These are phyloP conservation scores for Microplitis deprimator DNA, from an alignment of 2,888 invertebrate genomes.

Conservation along the genomic window DNA sequence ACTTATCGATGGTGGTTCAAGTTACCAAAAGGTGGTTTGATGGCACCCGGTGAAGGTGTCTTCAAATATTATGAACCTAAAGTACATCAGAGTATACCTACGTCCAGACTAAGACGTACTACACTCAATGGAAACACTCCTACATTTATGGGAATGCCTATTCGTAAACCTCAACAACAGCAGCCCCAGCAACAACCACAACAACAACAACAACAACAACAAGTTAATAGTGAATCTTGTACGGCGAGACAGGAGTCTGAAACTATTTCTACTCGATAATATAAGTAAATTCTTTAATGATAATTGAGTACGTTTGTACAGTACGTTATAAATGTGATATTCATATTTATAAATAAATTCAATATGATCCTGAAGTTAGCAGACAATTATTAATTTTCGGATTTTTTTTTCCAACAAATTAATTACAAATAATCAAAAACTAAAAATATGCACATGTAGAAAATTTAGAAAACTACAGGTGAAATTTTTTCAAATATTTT, in stretches of 20 bases:
- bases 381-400: no score
- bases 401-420: no score
- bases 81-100: conserved; percentile 51
- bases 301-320: not conserved
- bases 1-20: conserved; percentile 88
- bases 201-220: conserved; percentile 19
- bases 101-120: conserved; percentile 48
- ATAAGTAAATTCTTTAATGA: not conserved
- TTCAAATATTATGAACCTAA: conserved; percentile 82
- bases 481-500: no score
- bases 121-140: conserved; percentile 64
- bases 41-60: conserved; percentile 83
- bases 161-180: conserved; percentile 67
- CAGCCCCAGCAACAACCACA: not conserved
- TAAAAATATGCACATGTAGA: no score
- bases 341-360: not conserved
- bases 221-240: conserved; percentile 51
- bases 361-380: no score
- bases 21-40: conserved; percentile 77
- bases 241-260: conserved; percentile 19
- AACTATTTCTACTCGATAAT: not conserved
- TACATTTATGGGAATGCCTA: conserved; percentile 86
- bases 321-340: not conserved
- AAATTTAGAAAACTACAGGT: no score
- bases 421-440: no score